Percentiles rank a stretch among this genome's conserved stretches.
phyloP scores from a whole-genome alignment of 1,140 invertebrate genomes.

The Drosophila oshimai region DNA sequence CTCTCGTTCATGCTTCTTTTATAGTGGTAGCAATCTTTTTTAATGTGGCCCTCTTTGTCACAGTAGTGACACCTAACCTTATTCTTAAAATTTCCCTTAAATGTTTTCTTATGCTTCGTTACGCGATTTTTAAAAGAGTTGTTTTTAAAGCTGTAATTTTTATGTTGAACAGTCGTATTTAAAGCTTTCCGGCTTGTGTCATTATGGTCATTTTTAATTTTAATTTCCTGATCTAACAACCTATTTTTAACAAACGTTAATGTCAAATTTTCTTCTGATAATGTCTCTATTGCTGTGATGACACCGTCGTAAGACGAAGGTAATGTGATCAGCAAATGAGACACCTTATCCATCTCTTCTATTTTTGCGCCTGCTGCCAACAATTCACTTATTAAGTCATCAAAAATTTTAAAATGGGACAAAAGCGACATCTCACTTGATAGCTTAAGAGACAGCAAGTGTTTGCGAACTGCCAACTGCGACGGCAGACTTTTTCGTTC shows the following conservation, averaged over 20 bases:
- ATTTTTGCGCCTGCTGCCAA: slow-evolving; percentile 1
- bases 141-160: not conserved
- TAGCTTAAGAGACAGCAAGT: slow-evolving; percentile 62
- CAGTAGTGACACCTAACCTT: not conserved
- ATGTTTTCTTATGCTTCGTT: not conserved
- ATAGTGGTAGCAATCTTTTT: not conserved
- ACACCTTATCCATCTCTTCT: slow-evolving; percentile 46
- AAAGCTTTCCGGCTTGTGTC: not conserved
- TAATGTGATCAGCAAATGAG: not conserved
- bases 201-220: too few relatives aligned
- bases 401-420: slow-evolving; percentile 78
- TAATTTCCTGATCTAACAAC: too few relatives aligned
- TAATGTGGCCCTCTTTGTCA: not conserved
- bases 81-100: slow-evolving; percentile 5
- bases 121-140: not conserved
- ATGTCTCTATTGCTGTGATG: too few relatives aligned
- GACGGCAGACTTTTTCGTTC: slow-evolving; percentile 5
- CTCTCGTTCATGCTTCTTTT: not conserved
- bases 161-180: not conserved
- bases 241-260: too few relatives aligned
- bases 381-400: slow-evolving; percentile 68
- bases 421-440: slow-evolving; percentile 58
- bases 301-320: too few relatives aligned
- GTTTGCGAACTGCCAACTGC: not conserved
- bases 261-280: too few relatives aligned